Conservation (phyloP, 2,797 vertebrate species). For the Acanthopagrus latus region DNA sequence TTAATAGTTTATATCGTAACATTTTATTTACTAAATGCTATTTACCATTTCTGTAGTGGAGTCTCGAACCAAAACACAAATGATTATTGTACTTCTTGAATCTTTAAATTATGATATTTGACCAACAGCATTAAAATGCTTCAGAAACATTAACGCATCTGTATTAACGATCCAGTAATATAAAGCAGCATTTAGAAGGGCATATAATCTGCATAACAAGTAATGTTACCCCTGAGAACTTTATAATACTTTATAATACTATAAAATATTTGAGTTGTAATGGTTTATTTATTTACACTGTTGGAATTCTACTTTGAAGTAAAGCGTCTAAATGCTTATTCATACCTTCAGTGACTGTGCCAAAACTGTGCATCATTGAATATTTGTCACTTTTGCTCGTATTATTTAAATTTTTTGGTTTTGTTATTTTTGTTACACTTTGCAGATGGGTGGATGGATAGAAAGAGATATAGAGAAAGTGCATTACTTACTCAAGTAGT, state of each 20-base stretch:
- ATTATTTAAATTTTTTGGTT: neutral
- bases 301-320: neutral
- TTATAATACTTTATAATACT: neutral
- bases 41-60: no score
- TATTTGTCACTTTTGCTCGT: neutral
- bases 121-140: neutral
- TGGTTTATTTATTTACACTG: neutral
- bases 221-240: neutral
- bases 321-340: neutral
- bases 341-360: neutral
- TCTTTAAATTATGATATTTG: no score
- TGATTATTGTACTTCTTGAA: no score
- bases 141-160: neutral
- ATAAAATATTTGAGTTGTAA: neutral
- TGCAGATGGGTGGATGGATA: neutral
- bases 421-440: constrained; percentile 4
- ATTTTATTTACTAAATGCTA: no score
- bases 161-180: neutral
- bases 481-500: no score
- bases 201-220: neutral
- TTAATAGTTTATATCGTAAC: no score
- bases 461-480: neutral
- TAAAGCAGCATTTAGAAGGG: neutral
- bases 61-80: no score
- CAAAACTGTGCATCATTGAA: neutral